Evolutionary conservation across 2,888 invertebrate genomes (phyloP).

Genomic region (Limnephilus marmoratus): DNA sequence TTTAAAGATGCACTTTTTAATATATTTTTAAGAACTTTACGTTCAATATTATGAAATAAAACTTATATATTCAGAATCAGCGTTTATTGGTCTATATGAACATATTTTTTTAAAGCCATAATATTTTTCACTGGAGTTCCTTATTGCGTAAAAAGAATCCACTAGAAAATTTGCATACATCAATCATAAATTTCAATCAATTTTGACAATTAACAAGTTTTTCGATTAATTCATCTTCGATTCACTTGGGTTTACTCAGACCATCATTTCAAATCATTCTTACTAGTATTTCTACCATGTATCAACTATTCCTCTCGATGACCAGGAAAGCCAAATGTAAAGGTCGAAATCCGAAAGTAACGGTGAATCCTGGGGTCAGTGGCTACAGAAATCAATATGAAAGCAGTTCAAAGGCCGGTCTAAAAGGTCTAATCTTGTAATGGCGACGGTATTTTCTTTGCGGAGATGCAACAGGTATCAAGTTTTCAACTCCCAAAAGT

Average conservation of each 20-base stretch:
- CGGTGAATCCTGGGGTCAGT: conserved; percentile 34
- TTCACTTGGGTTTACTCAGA: not conserved
- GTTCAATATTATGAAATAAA: too few species aligned
- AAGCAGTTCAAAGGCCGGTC: not conserved
- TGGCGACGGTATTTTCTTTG: conserved; percentile 21
- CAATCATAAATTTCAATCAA: not conserved
- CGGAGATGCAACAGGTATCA: conserved; percentile 27
- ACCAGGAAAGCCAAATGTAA: not conserved
- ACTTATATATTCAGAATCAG: too few species aligned
- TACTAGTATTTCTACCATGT: not conserved
- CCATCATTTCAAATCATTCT: not conserved
- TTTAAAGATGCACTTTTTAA: too few species aligned
- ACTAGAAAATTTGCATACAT: not conserved
- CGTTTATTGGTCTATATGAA: too few species aligned
- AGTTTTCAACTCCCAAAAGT: not conserved
- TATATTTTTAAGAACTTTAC: too few species aligned
- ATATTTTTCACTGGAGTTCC: too few species aligned
- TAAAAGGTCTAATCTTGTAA: conserved; percentile 39
- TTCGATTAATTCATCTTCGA: not conserved
- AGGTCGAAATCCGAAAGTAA: conserved; percentile 25
- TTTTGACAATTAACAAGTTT: not conserved
- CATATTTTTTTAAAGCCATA: too few species aligned
- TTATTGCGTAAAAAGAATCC: not conserved
- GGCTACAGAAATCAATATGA: conserved; percentile 34
- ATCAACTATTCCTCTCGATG: not conserved